A percentile compares a stretch with the other conserved stretches of the same genome.
These are phyloP conservation scores for Tridacna crocea DNA, from an alignment of 2,888 invertebrate genomes.

Conservation along the genomic window DNA sequence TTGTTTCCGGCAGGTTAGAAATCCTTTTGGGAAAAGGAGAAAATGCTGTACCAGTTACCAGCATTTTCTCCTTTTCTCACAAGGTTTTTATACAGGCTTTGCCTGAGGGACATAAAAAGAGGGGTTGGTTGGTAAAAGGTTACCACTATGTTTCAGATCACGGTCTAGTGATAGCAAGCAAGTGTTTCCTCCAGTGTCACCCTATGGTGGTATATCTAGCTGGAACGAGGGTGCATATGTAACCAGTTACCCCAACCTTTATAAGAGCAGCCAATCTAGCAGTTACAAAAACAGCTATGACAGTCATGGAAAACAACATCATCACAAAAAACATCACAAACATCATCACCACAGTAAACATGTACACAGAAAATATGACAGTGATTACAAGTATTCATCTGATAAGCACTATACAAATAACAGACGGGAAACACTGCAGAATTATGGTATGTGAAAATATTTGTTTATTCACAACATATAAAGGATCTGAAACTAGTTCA, in stretches of 20 bases:
- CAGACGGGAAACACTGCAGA: not conserved
- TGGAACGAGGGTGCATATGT: constrained; percentile 7
- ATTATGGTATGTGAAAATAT: not conserved
- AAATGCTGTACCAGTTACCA: too few species aligned
- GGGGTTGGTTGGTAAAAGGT: too few species aligned
- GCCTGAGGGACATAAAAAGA: too few species aligned
- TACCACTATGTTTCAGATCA: not conserved
- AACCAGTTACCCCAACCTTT: not conserved
- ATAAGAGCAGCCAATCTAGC: not conserved
- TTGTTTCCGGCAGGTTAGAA: too few species aligned
- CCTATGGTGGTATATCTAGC: constrained; percentile 1
- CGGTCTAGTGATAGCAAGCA: too few species aligned
- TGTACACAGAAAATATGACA: not conserved
- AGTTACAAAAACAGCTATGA: not conserved
- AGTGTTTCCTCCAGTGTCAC: not conserved
- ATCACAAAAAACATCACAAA: too few species aligned
- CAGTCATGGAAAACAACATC: too few species aligned
- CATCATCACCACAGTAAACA: not conserved
- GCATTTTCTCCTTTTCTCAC: too few species aligned
- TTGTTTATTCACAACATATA: not conserved
- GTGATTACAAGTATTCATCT: not conserved
- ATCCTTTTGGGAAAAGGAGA: too few species aligned
- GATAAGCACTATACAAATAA: not conserved
- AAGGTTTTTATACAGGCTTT: too few species aligned
- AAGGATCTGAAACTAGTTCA: too few species aligned